A percentile compares a stretch with the other conserved stretches of the same genome.
Evolutionary conservation across 1,140 invertebrate species (phyloP).

Genomic region (Hylyphantes graminicola): DNA sequence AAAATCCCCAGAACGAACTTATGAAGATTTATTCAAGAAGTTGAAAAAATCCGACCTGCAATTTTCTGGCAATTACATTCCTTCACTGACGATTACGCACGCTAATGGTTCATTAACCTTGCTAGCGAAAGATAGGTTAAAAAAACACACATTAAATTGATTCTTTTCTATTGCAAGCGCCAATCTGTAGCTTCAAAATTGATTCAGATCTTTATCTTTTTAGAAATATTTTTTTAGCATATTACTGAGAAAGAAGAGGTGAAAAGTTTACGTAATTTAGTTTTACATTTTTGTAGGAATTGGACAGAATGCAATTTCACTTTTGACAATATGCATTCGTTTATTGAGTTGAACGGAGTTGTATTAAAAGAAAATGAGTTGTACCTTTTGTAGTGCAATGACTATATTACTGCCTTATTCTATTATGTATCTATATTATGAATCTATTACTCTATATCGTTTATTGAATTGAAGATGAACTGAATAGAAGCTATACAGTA

Average conservation of each 20-base stretch:
- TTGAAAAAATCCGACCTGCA: slow-evolving; percentile 27
- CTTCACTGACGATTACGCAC: slow-evolving; percentile 9
- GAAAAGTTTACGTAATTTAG: too few species aligned
- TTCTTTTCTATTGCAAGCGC: not conserved
- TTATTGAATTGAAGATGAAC: too few species aligned
- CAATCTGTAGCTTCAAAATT: slow-evolving; percentile 9
- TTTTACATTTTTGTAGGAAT: too few species aligned
- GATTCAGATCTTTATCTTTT: slow-evolving; percentile 11
- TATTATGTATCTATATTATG: too few species aligned
- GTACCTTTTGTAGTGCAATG: too few species aligned
- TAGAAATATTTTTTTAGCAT: slow-evolving; percentile 1
- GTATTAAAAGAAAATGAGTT: too few species aligned
- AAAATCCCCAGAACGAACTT: slow-evolving; percentile 1
- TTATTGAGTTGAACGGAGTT: too few species aligned
- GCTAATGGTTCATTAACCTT: slow-evolving; percentile 39
- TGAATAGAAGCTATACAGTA: too few species aligned
- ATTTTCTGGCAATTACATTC: slow-evolving; percentile 41
- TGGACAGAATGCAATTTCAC: too few species aligned
- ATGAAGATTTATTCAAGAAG: slow-evolving; percentile 29
- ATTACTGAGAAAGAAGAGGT: not conserved
- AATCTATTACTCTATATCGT: too few species aligned
- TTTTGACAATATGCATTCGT: too few species aligned
- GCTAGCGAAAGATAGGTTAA: not conserved
- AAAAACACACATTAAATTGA: slow-evolving; percentile 18
- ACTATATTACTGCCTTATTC: too few species aligned